These are phyloP conservation scores for Sus scrofa DNA, from an alignment of 2,113 vertebrate genomes.

Conservation along the genomic window T2T-Sscrofa CM000822.6:72382501-72383000, in stretches of 20 bases:
- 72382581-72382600: not conserved
- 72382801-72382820: not conserved
- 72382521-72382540: not conserved
- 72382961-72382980: not conserved
- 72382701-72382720: not conserved
- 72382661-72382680: not conserved
- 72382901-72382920: not conserved
- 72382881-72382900: not conserved
- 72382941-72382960: not conserved
- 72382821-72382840: too few species aligned
- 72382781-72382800: not conserved
- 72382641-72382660: not conserved
- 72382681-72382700: too few species aligned
- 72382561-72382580: not conserved
- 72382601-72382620: not conserved
- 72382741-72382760: not conserved
- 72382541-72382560: not conserved
- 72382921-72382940: not conserved
- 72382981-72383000: not conserved
- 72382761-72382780: not conserved
- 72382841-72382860: not conserved
- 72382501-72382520: not conserved
- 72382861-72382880: too few species aligned
- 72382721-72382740: not conserved
- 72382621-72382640: not conserved